Conservation (phyloP, 2,888 invertebrate genomes). For the Odiellus spinosus region DNA sequence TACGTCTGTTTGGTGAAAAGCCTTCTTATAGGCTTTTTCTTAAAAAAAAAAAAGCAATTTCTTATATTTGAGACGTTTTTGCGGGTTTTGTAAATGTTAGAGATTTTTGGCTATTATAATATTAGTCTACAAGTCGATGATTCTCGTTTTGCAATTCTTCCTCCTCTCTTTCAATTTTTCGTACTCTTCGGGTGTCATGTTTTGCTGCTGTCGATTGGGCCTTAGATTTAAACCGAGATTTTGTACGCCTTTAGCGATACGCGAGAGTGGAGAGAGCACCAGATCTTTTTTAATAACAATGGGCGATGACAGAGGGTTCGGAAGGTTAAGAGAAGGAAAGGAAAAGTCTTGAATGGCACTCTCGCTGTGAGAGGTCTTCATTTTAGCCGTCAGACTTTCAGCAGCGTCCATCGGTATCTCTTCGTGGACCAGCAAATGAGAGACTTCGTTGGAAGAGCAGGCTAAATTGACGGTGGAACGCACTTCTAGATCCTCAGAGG, state of each 20-base stretch:
- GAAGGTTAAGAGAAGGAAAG: conserved; percentile 14
- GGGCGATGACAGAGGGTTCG: conserved; percentile 15
- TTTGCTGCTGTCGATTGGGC: conserved; percentile 4
- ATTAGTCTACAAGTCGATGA: conserved; percentile 15
- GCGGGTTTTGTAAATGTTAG: too few relatives aligned
- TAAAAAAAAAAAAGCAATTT: too few relatives aligned
- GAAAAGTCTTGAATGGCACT: conserved; percentile 43
- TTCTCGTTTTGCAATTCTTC: conserved; percentile 16
- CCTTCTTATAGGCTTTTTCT: too few relatives aligned
- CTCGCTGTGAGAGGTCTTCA: conserved; percentile 62
- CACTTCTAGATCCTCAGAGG: conserved; percentile 19
- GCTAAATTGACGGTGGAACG: conserved; percentile 5
- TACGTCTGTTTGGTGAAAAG: too few relatives aligned
- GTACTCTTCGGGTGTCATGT: conserved; percentile 13
- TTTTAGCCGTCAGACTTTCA: conserved; percentile 24
- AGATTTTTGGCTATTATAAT: too few relatives aligned
- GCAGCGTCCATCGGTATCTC: conserved; percentile 11
- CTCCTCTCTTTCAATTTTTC: conserved; percentile 11
- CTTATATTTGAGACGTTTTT: too few relatives aligned
- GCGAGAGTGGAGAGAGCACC: conserved; percentile 46
- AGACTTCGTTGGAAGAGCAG: conserved; percentile 14
- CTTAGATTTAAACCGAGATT: conserved; percentile 58
- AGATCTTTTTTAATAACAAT: conserved; percentile 21
- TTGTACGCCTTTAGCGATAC: conserved; percentile 72
- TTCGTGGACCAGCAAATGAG: conserved; percentile 15